phyloP scores from a whole-genome alignment of 2,888 invertebrate species.

The Megastigmus dorsalis region DNA sequence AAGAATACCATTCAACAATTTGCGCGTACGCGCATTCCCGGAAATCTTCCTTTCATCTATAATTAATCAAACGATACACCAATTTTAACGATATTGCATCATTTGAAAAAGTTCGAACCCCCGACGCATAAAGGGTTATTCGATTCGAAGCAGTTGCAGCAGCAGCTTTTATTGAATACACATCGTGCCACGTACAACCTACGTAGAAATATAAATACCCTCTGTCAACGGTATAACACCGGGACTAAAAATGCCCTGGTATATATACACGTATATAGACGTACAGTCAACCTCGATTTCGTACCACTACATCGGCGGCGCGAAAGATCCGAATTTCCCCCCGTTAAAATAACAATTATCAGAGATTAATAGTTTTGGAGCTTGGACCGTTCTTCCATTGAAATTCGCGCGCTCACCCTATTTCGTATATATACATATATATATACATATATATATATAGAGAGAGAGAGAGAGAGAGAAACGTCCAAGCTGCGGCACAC shows the following conservation, averaged over 20 bases:
- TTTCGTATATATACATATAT: not conserved
- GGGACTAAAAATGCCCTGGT: too few relatives aligned
- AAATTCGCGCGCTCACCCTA: conserved; percentile 21
- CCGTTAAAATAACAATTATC: conserved; percentile 53
- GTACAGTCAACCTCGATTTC: too few relatives aligned
- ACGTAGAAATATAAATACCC: too few relatives aligned
- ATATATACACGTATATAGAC: too few relatives aligned
- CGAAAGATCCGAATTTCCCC: conserved; percentile 11
- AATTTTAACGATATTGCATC: too few relatives aligned
- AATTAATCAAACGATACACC: not conserved
- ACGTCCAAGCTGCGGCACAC: conserved; percentile 2
- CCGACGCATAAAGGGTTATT: not conserved
- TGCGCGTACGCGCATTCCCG: not conserved
- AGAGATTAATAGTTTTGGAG: conserved; percentile 51
- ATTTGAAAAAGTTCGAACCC: too few relatives aligned
- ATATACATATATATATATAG: too few relatives aligned
- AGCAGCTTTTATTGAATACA: not conserved
- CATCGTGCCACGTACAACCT: not conserved
- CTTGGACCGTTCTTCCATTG: conserved; percentile 24
- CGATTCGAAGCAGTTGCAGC: not conserved
- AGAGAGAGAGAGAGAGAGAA: too few relatives aligned
- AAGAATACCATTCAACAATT: not conserved
- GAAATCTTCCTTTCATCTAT: not conserved
- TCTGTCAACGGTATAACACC: not conserved
- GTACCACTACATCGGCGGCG: not conserved